Evolutionary conservation across 1,140 invertebrate species (phyloP), one percentile per base, ranked within the genome.

Genomic region (Anagrus nilaparvatae): DNA sequence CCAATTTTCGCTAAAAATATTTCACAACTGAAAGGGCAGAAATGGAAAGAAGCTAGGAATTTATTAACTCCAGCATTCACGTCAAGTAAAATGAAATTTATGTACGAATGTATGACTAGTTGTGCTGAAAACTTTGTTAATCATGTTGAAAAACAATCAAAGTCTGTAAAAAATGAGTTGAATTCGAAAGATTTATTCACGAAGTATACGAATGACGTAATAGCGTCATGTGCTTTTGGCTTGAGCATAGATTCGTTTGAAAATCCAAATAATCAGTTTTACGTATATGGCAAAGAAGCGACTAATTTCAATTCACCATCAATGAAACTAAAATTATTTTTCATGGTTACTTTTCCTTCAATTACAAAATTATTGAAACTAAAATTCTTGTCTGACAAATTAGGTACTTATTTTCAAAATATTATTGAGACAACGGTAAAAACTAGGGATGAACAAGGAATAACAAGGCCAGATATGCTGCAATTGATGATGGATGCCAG

Each of bases 381-480:
- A 9, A 42, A 44, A 18, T 33, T 62, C 9, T 14, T 54, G 5
- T 16, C 30, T 13, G 12, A 51, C 3, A 34, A 54, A 5, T 30
- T 54, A 6, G 46, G 34, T 1, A 9, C 49, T 0, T 70, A 62
- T 46, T 67, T 67, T 40, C 45, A 49, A 10, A 45, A 52, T 1
- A 40, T 74, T 2, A 62, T 75, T 3, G 34, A 63, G 9, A 55
- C 64, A 34, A 69, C 70, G 14, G 68, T 77, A 47, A 59, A 66
- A 33, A 59, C 60, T 18, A 60, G 73, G 8, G 56, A 68, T 44
- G 55, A 65, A 32, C 48, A 71, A 19, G 60, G 67, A 3, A 70
- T 73, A 9, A 52, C 58, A 0, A 52, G 72, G 12, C 67, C 67
- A 0, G 73, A 75, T 48, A 71, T 74, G 70, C 63, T 74, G 7